A percentile compares a stretch with the other conserved stretches of the same genome.
These are phyloP conservation scores for Apoda limacodes DNA, from an alignment of 2,888 invertebrate genomes.

Conservation along the genomic window DNA sequence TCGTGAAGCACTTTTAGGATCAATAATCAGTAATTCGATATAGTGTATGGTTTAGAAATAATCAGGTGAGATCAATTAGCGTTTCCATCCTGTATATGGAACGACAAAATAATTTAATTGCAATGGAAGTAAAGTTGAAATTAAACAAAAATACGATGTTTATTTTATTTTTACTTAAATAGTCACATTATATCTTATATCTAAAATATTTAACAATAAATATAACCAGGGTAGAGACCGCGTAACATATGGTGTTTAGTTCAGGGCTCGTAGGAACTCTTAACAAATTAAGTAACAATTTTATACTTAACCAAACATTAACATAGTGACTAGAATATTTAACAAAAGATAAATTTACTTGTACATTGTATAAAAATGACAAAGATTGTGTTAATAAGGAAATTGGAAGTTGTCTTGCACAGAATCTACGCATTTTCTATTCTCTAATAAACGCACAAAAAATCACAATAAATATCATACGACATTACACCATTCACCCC, in stretches of 20 bases:
- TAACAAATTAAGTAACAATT: conserved; percentile 28
- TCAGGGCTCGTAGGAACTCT: conserved; percentile 52
- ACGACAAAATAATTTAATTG: conserved; percentile 11
- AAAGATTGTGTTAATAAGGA: conserved; percentile 52
- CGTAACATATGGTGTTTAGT: conserved; percentile 35
- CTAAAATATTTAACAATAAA: conserved; percentile 46
- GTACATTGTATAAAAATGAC: conserved; percentile 37
- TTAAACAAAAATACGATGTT: conserved; percentile 13
- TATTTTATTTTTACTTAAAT: conserved; percentile 46
- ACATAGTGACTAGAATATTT: conserved; percentile 52
- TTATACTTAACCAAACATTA: conserved; percentile 43
- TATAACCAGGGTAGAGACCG: conserved; percentile 45
- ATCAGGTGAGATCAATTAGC: too few relatives aligned
- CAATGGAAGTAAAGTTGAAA: neutral
- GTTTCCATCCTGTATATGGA: too few relatives aligned
- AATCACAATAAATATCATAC: conserved; percentile 39
- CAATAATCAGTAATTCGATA: too few relatives aligned
- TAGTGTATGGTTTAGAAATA: too few relatives aligned
- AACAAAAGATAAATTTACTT: neutral
- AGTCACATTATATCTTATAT: conserved; percentile 52
- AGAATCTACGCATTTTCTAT: conserved; percentile 28
- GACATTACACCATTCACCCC: conserved; percentile 45
- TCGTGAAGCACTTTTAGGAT: too few relatives aligned
- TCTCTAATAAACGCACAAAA: conserved; percentile 46
- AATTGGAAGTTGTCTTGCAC: conserved; percentile 53